Evolutionary conservation across 1,140 invertebrate species (phyloP).

Genomic region (Pseudomyrmex cubaensis): DNA sequence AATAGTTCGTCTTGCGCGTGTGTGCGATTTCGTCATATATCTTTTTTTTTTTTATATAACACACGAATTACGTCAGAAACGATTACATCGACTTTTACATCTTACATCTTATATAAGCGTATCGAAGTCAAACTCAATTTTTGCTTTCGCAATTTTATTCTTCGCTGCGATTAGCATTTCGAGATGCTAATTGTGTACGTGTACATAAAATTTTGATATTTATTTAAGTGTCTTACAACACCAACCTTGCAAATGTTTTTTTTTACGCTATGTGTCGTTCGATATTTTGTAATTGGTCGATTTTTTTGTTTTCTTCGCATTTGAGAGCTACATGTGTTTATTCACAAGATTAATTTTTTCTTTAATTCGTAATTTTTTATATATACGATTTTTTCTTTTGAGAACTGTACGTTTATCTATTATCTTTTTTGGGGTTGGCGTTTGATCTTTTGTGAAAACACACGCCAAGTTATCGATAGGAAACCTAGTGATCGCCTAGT

Average conservation of each 20-base stretch:
- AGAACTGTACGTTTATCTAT: constrained; percentile 4
- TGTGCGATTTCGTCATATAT: background rate
- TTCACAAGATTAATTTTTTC: background rate
- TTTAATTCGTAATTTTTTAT: no score
- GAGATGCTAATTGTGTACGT: background rate
- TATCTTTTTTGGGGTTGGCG: background rate
- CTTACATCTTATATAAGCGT: constrained; percentile 16
- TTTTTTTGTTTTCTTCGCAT: background rate
- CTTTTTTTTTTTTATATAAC: constrained; percentile 8
- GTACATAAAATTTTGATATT: constrained; percentile 4
- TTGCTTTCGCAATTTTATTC: background rate
- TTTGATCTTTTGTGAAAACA: constrained; percentile 14
- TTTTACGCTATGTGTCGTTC: background rate
- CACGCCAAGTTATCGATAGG: background rate
- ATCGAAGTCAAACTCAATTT: background rate
- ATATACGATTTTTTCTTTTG: no score
- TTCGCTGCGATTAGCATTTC: constrained; percentile 2
- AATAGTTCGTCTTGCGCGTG: background rate
- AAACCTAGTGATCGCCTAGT: no score
- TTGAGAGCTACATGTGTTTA: background rate
- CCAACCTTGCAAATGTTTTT: background rate
- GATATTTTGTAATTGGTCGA: constrained; percentile 38
- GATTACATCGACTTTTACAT: constrained; percentile 19
- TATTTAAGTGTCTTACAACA: background rate
- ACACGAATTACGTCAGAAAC: background rate